Evolutionary conservation across 53 echinoderm and acorn worm species (phyloP), one percentile per base, ranked within the genome.

Genomic region (Actinopyga echinites): DNA sequence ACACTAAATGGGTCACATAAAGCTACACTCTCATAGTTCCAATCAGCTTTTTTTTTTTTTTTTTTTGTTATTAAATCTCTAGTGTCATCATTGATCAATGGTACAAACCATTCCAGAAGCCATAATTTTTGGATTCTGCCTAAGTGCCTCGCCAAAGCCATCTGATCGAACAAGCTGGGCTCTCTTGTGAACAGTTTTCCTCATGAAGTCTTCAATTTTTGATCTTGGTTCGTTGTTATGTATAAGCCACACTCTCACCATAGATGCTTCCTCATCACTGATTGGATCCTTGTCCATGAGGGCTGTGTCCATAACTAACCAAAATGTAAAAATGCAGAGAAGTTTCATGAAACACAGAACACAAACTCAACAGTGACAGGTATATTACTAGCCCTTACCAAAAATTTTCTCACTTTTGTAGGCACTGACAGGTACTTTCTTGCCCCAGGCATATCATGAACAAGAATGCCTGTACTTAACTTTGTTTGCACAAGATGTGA

Each of bases 201-300:
- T 73, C 73, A 73, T 73, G 73, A 38, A 73, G 20, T 73, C 26
- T 44, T 73, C 73, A 20, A 73, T 21, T n/a, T 20, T 73, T 1
- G 73, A 4, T 73, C n/a, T 38, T 43, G 49, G 73, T 24, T 21
- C 37, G 11, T 43, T 71, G 44, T 71, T 43, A 71, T 71, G 73
- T 0, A 71, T 37, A 3, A 71, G 73, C 73, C 73, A 45, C 40
- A 71, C 73, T 23, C 73, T 71, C 45, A 71, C 38, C 73, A 71
- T 40, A 20, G 0, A 22, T 20, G 73, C 73, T 26, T 73, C 73
- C 25, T 73, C 73, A 4, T 73, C 66, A 32, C 30, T 30, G 30
- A 66, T 6, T 4, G 66, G 66, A 66, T 66, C 66, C 40, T 40
- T 40, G 40, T 40, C 40, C 2, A 6, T 24, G 28, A 13, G 5